Conservation (phyloP, 2,888 invertebrate species). For the Oxyteleia sp. region DNA sequence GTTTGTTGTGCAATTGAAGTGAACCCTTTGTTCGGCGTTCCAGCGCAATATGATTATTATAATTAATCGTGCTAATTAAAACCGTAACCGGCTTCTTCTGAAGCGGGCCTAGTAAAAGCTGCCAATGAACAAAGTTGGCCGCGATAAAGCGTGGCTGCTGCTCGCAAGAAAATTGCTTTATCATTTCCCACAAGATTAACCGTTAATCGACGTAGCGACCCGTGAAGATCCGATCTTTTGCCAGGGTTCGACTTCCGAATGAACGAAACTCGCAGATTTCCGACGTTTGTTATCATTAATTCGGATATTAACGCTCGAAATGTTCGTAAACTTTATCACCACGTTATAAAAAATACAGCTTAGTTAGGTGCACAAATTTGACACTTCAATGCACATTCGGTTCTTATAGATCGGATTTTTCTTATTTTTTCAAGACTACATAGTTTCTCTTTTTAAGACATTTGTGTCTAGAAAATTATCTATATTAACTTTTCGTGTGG, state of each 20-base stretch:
- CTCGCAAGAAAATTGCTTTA: constrained; percentile 70
- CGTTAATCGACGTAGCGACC: constrained; percentile 75
- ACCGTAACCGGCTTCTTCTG: constrained; percentile 58
- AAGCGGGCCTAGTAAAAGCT: constrained; percentile 51
- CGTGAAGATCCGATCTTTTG: constrained; percentile 72
- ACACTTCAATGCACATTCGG: constrained; percentile 4
- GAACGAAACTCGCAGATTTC: constrained; percentile 71
- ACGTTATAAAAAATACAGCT: constrained; percentile 4
- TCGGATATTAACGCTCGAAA: constrained; percentile 61
- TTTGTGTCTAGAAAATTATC: too few relatives aligned
- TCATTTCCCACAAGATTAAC: constrained; percentile 75
- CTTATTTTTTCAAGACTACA: too few relatives aligned
- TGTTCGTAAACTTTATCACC: constrained; percentile 45
- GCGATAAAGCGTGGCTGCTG: constrained; percentile 67
- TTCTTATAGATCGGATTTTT: neutral
- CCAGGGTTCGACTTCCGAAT: constrained; percentile 67
- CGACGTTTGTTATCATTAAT: constrained; percentile 69
- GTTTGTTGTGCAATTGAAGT: constrained; percentile 32
- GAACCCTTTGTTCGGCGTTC: constrained; percentile 45
- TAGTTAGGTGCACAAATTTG: neutral
- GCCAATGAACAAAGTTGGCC: constrained; percentile 67
- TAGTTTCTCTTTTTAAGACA: too few relatives aligned
- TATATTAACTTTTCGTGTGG: too few relatives aligned
- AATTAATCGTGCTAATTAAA: constrained; percentile 71
- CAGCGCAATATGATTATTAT: constrained; percentile 58